Evolutionary conservation across 2,113 vertebrate genomes (phyloP).

Genomic region (Typhlomys cinereus): DNA sequence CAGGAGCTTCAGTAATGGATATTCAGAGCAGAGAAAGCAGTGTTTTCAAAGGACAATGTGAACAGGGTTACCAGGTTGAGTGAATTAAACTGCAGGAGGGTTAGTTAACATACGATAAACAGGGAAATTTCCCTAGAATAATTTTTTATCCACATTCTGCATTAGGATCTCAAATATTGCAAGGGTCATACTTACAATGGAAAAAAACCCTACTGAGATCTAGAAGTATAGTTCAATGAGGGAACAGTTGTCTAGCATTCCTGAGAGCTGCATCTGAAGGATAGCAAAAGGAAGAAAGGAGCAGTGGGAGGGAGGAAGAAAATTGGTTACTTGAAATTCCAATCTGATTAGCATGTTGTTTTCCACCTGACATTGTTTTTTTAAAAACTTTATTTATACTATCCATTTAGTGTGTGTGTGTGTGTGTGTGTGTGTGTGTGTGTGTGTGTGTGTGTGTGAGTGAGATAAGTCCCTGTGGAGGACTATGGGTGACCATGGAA

Average conservation of each 20-base stretch:
- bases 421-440: too few relatives aligned
- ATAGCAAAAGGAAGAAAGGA: not conserved
- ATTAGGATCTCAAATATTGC: not conserved
- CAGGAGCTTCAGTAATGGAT: not conserved
- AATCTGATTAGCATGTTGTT: not conserved
- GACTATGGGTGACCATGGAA: too few relatives aligned
- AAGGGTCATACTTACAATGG: not conserved
- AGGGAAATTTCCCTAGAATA: not conserved
- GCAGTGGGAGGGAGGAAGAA: not conserved
- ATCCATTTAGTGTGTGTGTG: too few relatives aligned
- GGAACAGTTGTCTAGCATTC: not conserved
- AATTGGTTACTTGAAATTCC: constrained; percentile 12
- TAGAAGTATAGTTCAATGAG: not conserved
- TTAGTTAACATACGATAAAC: constrained; percentile 22
- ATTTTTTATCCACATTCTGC: not conserved
- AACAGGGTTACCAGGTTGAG: constrained; percentile 13
- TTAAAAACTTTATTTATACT: too few relatives aligned
- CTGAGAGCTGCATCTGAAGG: not conserved
- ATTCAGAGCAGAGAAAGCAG: constrained; percentile 51
- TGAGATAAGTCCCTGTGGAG: too few relatives aligned
- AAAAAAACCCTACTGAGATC: not conserved
- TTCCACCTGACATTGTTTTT: not conserved
- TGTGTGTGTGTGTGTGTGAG: too few relatives aligned
- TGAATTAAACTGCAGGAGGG: constrained; percentile 9
- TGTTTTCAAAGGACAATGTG: constrained; percentile 13